Percentiles rank a stretch among this genome's conserved stretches.
Evolutionary conservation across 1,140 invertebrate species (phyloP).

Genomic region (Drosophila tani): DNA sequence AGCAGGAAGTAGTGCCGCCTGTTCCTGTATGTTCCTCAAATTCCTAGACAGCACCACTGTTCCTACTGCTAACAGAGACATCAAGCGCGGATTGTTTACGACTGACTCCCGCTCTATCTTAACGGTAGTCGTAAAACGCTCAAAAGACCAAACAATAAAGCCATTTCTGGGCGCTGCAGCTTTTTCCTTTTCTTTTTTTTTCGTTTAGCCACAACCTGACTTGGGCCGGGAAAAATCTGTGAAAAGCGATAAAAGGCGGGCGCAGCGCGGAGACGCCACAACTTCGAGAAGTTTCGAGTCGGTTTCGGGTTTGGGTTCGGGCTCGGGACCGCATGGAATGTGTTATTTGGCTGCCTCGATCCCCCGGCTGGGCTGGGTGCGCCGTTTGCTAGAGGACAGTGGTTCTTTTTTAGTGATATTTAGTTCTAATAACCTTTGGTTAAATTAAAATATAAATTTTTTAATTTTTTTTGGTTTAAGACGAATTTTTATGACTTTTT

Average conservation of each 20-base stretch:
- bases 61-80: conserved; percentile 19
- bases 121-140: conserved; percentile 76
- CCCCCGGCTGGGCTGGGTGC: conserved; percentile 34
- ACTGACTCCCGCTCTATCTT: conserved; percentile 53
- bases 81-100: conserved; percentile 54
- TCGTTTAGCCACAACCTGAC: conserved; percentile 38
- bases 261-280: conserved; percentile 14
- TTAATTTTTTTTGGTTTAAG: neutral
- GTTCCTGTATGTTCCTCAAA: neutral
- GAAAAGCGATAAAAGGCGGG: conserved; percentile 75
- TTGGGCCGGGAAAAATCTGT: conserved; percentile 71
- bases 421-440: neutral
- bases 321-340: conserved; percentile 38
- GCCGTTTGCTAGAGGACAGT: conserved; percentile 47
- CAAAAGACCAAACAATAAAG: conserved; percentile 58
- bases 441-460: neutral
- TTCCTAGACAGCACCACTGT: neutral
- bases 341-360: conserved; percentile 42
- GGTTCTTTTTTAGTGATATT: neutral
- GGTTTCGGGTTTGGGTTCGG: conserved; percentile 7
- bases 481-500: neutral
- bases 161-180: conserved; percentile 41
- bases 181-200: neutral
- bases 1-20: conserved; percentile 52
- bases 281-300: conserved; percentile 43